Evolutionary conservation across 2,797 vertebrate genomes (phyloP), one percentile per base, ranked within the genome.

Genomic region (Myiotriccus ornatus): DNA sequence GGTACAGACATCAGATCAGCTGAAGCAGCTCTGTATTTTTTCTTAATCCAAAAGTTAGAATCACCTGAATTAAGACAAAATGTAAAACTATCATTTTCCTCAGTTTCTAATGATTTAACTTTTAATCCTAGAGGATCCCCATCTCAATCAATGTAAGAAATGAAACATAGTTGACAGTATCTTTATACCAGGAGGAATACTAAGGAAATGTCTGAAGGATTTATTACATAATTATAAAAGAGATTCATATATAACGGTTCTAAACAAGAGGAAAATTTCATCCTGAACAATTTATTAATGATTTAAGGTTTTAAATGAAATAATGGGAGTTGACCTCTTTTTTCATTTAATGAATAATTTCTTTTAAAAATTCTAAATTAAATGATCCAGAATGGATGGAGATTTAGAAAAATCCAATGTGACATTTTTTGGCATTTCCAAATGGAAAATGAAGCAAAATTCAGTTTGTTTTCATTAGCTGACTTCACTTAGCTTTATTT

Each of bases 321-420:
- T 56, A 0, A 16, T n/a, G 14, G 34, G 0, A 43, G 10, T n/a
- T 59, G 6, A 50, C 1, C 5, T 30, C 18, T 75, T 44, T 39
- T 47, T 10, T 13, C 18, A 6, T 37, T 30, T 30, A 41, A 87
- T 55, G 60, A 56, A 83, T 47, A 32, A 25, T 70, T 39, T 34
- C 1, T 16, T 9, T 32, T 23, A 8, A 87, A 76, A 87, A 41
- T 11, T 53, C 14, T 57, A 39, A 41, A 67, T 47, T 43, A 80
- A 57, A 57, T 71, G 23, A 65, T 79, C 9, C 16, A 30, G 34
- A 71, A 64, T 4, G 3, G 20, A 59, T 22, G 9, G 25, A 73
- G 12, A 18, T 50, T 69, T 62, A 70, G 8, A 80, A 91, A 59
- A 84, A 37, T 0, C 30, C 6, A 24, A 34, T 55, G 74, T 77